These are phyloP conservation scores for Nerophis ophidion DNA, from an alignment of 2,113 vertebrate genomes.

Conservation along the genomic window DNA sequence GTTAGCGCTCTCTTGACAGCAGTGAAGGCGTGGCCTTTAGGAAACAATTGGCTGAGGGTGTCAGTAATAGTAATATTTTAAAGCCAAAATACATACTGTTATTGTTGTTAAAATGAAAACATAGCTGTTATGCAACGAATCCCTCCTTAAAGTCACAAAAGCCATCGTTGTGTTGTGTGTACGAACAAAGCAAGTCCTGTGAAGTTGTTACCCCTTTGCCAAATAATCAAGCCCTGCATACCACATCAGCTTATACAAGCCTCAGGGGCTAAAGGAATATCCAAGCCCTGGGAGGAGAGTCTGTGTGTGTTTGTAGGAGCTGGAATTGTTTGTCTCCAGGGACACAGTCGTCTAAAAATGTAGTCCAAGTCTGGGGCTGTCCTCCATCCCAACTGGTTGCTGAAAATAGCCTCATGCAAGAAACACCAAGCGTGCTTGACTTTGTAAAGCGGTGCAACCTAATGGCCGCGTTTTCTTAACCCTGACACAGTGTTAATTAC, in stretches of 20 bases:
- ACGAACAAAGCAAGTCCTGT: constrained; percentile 50
- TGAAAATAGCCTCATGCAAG: constrained; percentile 47
- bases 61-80: too few relatives aligned
- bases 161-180: constrained; percentile 32
- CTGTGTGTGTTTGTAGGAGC: constrained; percentile 5
- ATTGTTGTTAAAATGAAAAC: constrained; percentile 21
- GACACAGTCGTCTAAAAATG: constrained; percentile 46
- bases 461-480: constrained; percentile 8
- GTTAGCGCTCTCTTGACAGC: too few relatives aligned
- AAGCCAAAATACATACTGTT: background rate
- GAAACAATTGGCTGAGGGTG: too few relatives aligned
- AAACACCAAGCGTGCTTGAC: constrained; percentile 3
- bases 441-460: constrained; percentile 37
- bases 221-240: constrained; percentile 59
- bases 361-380: constrained; percentile 48
- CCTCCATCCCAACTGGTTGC: constrained; percentile 28
- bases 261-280: constrained; percentile 43
- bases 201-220: constrained; percentile 42
- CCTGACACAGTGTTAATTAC: background rate
- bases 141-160: constrained; percentile 46
- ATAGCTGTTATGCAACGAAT: constrained; percentile 38
- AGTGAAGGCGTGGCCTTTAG: too few relatives aligned
- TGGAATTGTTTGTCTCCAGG: constrained; percentile 51
- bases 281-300: constrained; percentile 22
- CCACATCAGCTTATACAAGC: constrained; percentile 60